phyloP scores from a whole-genome alignment of 2,113 vertebrate genomes.

The Meleagris gallopavo region DNA sequence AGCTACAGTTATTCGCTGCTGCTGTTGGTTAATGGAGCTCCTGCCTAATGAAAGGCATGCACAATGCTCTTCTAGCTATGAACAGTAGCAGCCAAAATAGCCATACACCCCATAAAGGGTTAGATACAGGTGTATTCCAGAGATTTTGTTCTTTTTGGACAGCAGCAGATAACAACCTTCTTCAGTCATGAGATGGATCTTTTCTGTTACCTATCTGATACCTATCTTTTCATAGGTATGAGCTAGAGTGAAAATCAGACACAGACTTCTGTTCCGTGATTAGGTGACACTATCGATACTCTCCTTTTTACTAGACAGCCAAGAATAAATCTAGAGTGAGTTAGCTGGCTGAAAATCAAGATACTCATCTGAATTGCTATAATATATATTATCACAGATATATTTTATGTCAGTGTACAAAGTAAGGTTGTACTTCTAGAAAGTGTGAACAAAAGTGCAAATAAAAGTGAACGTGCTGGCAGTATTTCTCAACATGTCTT shows the following conservation, averaged over 20 bases:
- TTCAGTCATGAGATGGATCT: background rate
- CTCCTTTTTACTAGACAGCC: background rate
- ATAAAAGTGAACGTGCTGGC: background rate
- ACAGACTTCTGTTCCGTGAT: background rate
- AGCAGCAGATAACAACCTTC: background rate
- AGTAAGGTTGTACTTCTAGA: background rate
- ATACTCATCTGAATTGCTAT: background rate
- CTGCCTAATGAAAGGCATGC: background rate
- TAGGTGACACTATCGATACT: background rate
- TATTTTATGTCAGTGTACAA: background rate
- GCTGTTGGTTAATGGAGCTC: background rate
- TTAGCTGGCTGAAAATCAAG: background rate
- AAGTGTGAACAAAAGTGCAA: background rate
- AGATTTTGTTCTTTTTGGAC: background rate
- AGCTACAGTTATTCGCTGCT: background rate
- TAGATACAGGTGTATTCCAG: background rate
- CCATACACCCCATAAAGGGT: background rate
- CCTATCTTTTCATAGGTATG: background rate
- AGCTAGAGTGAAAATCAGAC: background rate
- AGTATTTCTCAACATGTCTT: constrained; percentile 2
- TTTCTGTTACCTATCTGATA: no score
- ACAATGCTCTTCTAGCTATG: background rate
- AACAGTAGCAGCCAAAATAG: background rate
- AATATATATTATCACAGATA: background rate
- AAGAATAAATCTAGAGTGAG: background rate